These are phyloP conservation scores for Bombus huntii DNA, from an alignment of 1,140 invertebrate genomes.

Conservation along the genomic window DNA sequence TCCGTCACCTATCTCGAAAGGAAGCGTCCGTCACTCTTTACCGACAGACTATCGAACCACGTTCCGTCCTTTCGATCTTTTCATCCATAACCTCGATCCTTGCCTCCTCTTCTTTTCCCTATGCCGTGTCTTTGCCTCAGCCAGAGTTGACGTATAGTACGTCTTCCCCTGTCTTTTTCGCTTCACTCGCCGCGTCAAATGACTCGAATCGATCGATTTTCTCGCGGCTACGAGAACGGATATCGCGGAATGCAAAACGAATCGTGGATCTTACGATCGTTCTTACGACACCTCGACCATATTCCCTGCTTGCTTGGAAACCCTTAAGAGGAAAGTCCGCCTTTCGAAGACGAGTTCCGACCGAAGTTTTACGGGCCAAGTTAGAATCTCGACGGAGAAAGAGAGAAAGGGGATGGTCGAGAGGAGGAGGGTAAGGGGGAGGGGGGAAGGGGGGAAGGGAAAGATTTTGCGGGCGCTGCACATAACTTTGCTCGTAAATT, in stretches of 20 bases:
- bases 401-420: not conserved
- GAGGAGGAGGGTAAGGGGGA: too few relatives aligned
- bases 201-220: slow-evolving; percentile 59
- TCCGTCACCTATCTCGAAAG: slow-evolving; percentile 42
- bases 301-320: slow-evolving; percentile 33
- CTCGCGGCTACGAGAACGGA: slow-evolving; percentile 27
- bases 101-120: not conserved
- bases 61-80: slow-evolving; percentile 39
- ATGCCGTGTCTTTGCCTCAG: not conserved
- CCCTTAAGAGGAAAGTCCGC: slow-evolving; percentile 64
- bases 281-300: slow-evolving; percentile 12
- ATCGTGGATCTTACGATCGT: slow-evolving; percentile 38
- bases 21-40: slow-evolving; percentile 23
- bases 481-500: slow-evolving; percentile 75
- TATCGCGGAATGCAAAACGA: slow-evolving; percentile 62
- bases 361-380: slow-evolving; percentile 73
- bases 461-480: slow-evolving; percentile 60
- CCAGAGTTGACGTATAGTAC: not conserved
- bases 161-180: slow-evolving; percentile 3
- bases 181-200: slow-evolving; percentile 24
- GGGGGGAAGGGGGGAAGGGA: slow-evolving; percentile 29
- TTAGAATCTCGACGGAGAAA: slow-evolving; percentile 58
- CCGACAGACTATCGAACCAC: slow-evolving; percentile 51
- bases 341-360: slow-evolving; percentile 61
- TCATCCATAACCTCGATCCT: not conserved